phyloP scores from a whole-genome alignment of 2,888 invertebrate genomes.

The Alloscopus bannaensis region DNA sequence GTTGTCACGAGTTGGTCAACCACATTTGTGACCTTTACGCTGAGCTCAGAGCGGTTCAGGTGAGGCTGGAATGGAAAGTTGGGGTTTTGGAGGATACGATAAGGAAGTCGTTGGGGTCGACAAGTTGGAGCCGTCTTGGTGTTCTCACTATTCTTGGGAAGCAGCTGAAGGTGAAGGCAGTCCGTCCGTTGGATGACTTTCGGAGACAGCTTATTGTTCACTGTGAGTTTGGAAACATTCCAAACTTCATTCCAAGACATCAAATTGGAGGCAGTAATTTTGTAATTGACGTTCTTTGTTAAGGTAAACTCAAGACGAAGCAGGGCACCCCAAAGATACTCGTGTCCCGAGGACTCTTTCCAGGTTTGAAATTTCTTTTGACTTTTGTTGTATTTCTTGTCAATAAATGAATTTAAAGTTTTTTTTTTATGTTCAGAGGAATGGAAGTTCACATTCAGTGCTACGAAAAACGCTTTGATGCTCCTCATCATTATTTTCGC shows the following conservation, averaged over 20 bases:
- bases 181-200: not conserved
- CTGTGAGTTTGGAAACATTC: not conserved
- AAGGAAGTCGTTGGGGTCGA: not conserved
- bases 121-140: not conserved
- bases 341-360: slow-evolving; percentile 24
- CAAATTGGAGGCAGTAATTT: not conserved
- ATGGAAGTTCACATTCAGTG: slow-evolving; percentile 16
- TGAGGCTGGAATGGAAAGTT: slow-evolving; percentile 12
- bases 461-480: slow-evolving; percentile 1
- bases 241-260: not conserved
- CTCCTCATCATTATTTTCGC: slow-evolving; percentile 18
- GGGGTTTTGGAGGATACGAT: not conserved
- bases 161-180: not conserved
- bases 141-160: not conserved
- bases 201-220: not conserved
- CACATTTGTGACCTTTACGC: slow-evolving; percentile 28
- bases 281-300: not conserved
- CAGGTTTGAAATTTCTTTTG: slow-evolving; percentile 4
- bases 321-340: not conserved
- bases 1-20: not conserved
- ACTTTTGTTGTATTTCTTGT: not conserved
- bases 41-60: slow-evolving; percentile 20
- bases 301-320: slow-evolving; percentile 2
- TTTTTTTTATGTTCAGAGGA: slow-evolving; percentile 9
- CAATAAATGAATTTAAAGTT: not conserved